These are phyloP conservation scores for Zygaena filipendulae DNA, from an alignment of 2,888 invertebrate species.

Conservation along the genomic window DNA sequence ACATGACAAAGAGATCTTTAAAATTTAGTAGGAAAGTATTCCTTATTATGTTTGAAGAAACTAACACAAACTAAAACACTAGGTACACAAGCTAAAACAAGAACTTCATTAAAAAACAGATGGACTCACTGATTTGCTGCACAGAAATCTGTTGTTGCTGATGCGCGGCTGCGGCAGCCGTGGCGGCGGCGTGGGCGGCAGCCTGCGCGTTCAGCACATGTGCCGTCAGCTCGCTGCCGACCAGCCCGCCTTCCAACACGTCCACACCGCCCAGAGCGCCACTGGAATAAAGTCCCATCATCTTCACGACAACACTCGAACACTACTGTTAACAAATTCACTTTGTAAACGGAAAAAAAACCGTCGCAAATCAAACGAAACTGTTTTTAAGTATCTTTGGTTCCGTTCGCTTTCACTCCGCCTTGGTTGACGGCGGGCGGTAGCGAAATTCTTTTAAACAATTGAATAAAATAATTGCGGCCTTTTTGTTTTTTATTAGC, in stretches of 20 bases:
- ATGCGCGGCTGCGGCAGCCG: constrained; percentile 47
- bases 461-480: no score
- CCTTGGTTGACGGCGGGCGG: not conserved
- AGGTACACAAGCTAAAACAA: not conserved
- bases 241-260: constrained; percentile 51
- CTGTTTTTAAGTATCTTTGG: not conserved
- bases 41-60: no score
- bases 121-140: constrained; percentile 51
- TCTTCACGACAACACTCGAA: constrained; percentile 30
- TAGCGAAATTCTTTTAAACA: not conserved
- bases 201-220: constrained; percentile 58
- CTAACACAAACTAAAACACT: not conserved
- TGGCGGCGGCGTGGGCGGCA: constrained; percentile 58
- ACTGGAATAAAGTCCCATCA: constrained; percentile 65
- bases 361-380: not conserved
- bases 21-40: no score
- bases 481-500: not conserved
- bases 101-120: no score
- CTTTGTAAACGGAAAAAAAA: constrained; percentile 15
- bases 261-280: constrained; percentile 67
- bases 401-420: not conserved
- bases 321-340: no score
- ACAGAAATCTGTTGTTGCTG: constrained; percentile 49
- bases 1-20: no score
- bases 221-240: constrained; percentile 51